These are phyloP conservation scores for Psilanteris sp. DNA, from an alignment of 1,140 invertebrate genomes.

Conservation along the genomic window DNA sequence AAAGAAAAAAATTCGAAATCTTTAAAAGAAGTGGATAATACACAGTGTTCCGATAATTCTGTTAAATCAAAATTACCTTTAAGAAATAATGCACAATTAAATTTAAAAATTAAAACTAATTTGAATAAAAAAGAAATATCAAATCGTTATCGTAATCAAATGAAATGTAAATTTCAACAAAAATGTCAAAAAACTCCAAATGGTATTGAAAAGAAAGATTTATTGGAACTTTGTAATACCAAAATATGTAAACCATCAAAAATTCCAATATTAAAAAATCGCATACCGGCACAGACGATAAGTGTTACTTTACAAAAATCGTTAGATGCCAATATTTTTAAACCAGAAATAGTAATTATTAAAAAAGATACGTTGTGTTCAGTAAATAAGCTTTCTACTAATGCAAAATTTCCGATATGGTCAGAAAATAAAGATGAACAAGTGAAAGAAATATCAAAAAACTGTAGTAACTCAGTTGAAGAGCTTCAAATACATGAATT, in stretches of 20 bases:
- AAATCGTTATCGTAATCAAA: conserved; percentile 15
- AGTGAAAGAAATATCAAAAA: too few species aligned
- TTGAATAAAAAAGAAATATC: conserved; percentile 18
- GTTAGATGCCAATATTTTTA: conserved; percentile 58
- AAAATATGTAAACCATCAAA: conserved; percentile 65
- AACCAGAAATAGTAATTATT: conserved; percentile 16
- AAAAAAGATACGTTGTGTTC: conserved; percentile 12
- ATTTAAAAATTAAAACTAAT: conserved; percentile 24
- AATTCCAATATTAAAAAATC: conserved; percentile 70
- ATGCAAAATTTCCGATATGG: background rate
- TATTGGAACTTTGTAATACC: conserved; percentile 30
- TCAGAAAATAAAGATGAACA: conserved; percentile 4
- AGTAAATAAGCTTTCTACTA: background rate
- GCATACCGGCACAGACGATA: conserved; percentile 62
- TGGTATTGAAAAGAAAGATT: conserved; percentile 10
- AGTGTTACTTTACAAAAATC: conserved; percentile 64
- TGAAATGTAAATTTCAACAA: conserved; percentile 23
- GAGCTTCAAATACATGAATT: background rate
- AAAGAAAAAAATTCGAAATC: conserved; percentile 13
- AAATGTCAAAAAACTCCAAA: conserved; percentile 12
- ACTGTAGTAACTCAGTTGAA: background rate
- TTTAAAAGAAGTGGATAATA: background rate
- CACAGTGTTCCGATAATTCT: conserved; percentile 1
- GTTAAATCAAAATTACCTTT: conserved; percentile 37
- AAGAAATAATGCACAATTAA: conserved; percentile 23